Evolutionary conservation across 2,113 vertebrate species (phyloP), one percentile per base, ranked within the genome.

Genomic region (Lichenostomus cassidix): DNA sequence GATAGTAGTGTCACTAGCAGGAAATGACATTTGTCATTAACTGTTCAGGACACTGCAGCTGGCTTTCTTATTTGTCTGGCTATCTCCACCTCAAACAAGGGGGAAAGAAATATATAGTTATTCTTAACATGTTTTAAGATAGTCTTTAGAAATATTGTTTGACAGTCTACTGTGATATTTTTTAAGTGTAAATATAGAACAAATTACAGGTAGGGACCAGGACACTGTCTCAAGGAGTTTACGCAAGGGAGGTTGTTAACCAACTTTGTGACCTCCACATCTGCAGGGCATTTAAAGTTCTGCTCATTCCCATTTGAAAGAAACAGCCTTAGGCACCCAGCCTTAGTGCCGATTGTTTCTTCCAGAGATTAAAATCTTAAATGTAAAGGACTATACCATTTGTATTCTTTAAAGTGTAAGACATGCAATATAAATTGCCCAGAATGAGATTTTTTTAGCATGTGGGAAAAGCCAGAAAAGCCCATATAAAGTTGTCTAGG

Each of bases 331-430:
- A 83, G 90, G 91, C 92, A 55, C 15, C 6, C 50, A 77, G n/a
- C 69, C 21, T 83, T 58, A 42, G 29, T 70, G 59, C 46, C 27
- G 13, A 77, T 81, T 87, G 77, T 37, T 91, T 60, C 78, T 95
- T 63, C 62, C 44, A 80, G 67, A 95, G 92, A 90, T 97, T 85
- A 81, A 93, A 91, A 94, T 95, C 91, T 95, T 55, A 73, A 83
- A 41, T n/a, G 67, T 90, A n/a, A 82, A 86, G 50, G 46, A 63
- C 63, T 69, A 2, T 87, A 42, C 49, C 0, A 0, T 65, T 85
- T 70, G 33, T 73, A 46, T 94, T 93, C 71, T 86, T 56, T 35
- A 59, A 88, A 83, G 41, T 73, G 29, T 47, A 74, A 78, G 80
- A 79, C 4, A 8, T 16, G 29, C 39, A 50, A 29, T 5, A 6